Evolutionary conservation across 1,140 invertebrate species (phyloP).

Genomic region (Theocolax elegans): DNA sequence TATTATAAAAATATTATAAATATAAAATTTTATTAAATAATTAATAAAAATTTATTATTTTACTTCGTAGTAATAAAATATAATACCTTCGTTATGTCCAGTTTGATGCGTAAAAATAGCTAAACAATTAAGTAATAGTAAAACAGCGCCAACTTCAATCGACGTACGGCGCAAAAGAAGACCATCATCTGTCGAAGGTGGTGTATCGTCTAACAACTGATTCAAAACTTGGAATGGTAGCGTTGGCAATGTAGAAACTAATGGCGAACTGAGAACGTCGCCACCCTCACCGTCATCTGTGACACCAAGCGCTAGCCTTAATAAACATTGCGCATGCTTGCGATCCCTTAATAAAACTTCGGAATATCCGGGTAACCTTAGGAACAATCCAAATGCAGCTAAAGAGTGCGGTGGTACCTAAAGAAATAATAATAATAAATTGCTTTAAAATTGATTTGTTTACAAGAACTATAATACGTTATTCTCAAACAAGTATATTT

Average conservation of each 20-base stretch:
- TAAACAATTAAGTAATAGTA: conserved; percentile 86
- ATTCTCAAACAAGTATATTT: no score
- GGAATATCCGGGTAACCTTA: conserved; percentile 88
- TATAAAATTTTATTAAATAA: not conserved
- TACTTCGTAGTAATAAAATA: not conserved
- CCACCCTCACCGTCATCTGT: conserved; percentile 91
- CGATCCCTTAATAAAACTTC: conserved; percentile 86
- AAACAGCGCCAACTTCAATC: conserved; percentile 84
- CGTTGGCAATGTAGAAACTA: conserved; percentile 83
- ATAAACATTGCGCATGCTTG: conserved; percentile 84
- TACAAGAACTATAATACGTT: no score
- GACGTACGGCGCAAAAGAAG: conserved; percentile 81
- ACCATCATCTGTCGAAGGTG: conserved; percentile 85
- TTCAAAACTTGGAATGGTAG: conserved; percentile 89
- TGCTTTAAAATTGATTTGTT: not conserved
- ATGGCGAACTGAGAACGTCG: conserved; percentile 80
- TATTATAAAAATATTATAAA: not conserved
- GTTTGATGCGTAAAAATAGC: conserved; percentile 90
- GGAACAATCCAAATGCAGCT: conserved; percentile 88
- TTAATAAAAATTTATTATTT: not conserved
- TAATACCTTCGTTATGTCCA: conserved; percentile 51
- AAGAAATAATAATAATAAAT: not conserved
- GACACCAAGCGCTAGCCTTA: conserved; percentile 87
- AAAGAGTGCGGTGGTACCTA: conserved; percentile 88
- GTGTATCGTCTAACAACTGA: conserved; percentile 81